phyloP scores from a whole-genome alignment of 2,797 vertebrate species.

The Gambelia wislizenii region DNA sequence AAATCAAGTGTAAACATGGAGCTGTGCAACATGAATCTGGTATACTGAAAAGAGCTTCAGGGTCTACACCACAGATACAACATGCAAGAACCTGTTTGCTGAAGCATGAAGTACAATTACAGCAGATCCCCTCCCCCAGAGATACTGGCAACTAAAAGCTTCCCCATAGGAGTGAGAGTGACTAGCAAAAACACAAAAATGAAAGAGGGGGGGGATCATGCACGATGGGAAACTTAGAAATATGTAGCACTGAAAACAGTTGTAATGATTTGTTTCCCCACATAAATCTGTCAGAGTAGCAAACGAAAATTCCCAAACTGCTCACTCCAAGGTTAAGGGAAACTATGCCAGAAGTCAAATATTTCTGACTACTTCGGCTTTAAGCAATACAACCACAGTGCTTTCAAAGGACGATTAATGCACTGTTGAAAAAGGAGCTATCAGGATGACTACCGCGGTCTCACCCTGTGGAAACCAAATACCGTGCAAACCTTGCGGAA shows the following conservation, averaged over 20 bases:
- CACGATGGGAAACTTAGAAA: not conserved
- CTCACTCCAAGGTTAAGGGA: not conserved
- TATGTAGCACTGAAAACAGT: not conserved
- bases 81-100: constrained; percentile 35
- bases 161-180: not conserved
- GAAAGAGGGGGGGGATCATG: not conserved
- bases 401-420: not conserved
- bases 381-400: not conserved
- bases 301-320: constrained; percentile 22
- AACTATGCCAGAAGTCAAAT: constrained; percentile 1
- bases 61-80: constrained; percentile 29
- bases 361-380: not conserved
- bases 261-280: not conserved
- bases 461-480: not conserved
- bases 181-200: not conserved
- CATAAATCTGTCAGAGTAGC: not conserved
- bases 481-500: not conserved
- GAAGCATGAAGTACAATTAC: constrained; percentile 40
- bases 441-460: not conserved
- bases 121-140: constrained; percentile 38
- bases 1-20: constrained; percentile 43
- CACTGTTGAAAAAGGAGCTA: not conserved
- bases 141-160: constrained; percentile 8
- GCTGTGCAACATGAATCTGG: constrained; percentile 25
- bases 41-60: constrained; percentile 36